phyloP scores from a whole-genome alignment of 2,797 vertebrate species.

The Chrysocyon brachyurus region DNA sequence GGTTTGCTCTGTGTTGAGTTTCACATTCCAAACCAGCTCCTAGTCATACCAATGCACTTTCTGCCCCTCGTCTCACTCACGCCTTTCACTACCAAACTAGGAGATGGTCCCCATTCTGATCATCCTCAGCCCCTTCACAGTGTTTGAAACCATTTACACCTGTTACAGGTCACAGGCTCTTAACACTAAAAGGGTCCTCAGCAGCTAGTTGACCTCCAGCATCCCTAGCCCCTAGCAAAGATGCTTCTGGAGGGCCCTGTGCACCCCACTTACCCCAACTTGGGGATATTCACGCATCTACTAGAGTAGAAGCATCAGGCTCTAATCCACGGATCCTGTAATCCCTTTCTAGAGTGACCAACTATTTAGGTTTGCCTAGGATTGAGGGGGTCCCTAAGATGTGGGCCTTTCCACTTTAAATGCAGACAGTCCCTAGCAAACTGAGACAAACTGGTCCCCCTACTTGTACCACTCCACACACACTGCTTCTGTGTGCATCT shows the following conservation, averaged over 20 bases:
- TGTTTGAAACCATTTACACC: neutral
- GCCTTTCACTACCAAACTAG: neutral
- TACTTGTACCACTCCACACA: neutral
- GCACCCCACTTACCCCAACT: neutral
- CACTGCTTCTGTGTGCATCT: neutral
- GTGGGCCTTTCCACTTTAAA: neutral
- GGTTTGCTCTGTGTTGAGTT: fast-evolving
- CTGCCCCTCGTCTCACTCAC: neutral
- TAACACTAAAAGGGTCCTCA: neutral
- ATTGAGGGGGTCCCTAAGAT: neutral
- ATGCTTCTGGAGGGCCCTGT: neutral
- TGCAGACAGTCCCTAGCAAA: neutral
- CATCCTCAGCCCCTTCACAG: neutral
- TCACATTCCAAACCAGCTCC: neutral
- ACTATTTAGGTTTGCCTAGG: neutral
- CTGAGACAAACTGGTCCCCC: neutral
- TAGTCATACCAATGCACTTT: fast-evolving
- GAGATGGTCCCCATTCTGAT: neutral
- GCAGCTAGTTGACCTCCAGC: neutral
- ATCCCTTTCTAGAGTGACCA: neutral
- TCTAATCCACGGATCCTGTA: neutral
- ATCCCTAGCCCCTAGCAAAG: neutral
- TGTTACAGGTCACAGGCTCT: neutral
- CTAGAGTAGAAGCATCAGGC: neutral
- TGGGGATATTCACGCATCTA: neutral